Evolutionary conservation across 2,797 vertebrate species (phyloP).

Genomic region (Gadopsis marmoratus): DNA sequence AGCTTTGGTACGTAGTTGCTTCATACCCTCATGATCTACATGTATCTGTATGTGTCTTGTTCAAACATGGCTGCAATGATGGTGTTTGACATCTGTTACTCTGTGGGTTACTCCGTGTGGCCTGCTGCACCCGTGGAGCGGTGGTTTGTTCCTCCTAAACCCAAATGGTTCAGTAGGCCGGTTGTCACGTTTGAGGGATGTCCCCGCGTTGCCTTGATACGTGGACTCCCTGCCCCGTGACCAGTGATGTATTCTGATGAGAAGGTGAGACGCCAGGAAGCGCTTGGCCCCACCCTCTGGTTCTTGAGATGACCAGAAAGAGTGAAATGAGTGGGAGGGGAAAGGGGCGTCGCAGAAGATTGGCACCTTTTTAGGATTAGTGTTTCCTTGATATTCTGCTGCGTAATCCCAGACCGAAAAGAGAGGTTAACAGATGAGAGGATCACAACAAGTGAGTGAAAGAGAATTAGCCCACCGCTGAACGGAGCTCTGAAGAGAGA

Average conservation of each 20-base stretch:
- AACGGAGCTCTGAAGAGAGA: slow-evolving; percentile 59
- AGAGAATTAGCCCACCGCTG: slow-evolving; percentile 75
- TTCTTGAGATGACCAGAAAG: slow-evolving; percentile 32
- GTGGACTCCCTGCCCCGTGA: slow-evolving; percentile 1
- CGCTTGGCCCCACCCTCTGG: slow-evolving; percentile 20
- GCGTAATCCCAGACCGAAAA: slow-evolving; percentile 77
- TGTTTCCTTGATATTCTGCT: slow-evolving; percentile 81
- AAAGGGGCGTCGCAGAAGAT: slow-evolving; percentile 67
- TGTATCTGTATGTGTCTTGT: slow-evolving; percentile 41
- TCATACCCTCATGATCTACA: slow-evolving; percentile 22
- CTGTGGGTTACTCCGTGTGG: slow-evolving; percentile 55
- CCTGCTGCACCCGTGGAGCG: slow-evolving; percentile 40
- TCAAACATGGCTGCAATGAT: slow-evolving; percentile 59
- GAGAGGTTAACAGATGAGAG: slow-evolving; percentile 79
- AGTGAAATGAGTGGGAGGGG: slow-evolving; percentile 47
- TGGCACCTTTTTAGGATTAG: slow-evolving; percentile 85
- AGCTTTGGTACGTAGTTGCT: background rate
- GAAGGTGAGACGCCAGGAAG: slow-evolving; percentile 40
- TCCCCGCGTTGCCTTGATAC: background rate
- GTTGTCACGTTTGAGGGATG: slow-evolving; percentile 16
- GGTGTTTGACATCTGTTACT: slow-evolving; percentile 72
- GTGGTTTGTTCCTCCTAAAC: slow-evolving; percentile 40
- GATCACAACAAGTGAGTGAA: slow-evolving; percentile 59
- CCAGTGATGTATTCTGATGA: slow-evolving; percentile 19
- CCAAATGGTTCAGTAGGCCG: slow-evolving; percentile 6